These are phyloP conservation scores for Benitochromis conjunctus DNA, from an alignment of 2,113 vertebrate species.

Conservation along the genomic window DNA sequence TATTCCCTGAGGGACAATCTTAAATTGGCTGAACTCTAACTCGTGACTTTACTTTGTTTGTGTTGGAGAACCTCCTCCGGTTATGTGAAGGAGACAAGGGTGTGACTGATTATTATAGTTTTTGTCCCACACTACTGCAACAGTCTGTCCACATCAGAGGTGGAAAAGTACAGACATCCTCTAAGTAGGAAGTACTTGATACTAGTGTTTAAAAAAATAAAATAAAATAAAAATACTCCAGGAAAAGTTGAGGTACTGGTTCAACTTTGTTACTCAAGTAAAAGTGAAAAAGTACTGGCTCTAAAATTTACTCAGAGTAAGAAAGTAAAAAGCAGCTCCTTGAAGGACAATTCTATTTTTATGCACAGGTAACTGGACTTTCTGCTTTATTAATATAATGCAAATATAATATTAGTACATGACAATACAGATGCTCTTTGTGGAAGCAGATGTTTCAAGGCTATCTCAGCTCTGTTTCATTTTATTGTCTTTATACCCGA, in stretches of 20 bases:
- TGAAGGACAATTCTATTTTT: too few species aligned
- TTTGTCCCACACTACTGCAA: neutral
- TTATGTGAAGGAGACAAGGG: neutral
- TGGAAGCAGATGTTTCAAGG: neutral
- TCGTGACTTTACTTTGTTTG: neutral
- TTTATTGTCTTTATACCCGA: neutral
- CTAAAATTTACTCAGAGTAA: too few species aligned
- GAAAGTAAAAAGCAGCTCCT: too few species aligned
- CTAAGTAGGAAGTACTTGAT: neutral
- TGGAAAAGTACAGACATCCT: neutral
- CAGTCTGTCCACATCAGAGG: neutral
- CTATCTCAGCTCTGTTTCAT: neutral
- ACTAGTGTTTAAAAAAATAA: neutral
- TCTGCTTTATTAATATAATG: neutral
- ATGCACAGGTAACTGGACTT: neutral
- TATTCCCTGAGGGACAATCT: neutral
- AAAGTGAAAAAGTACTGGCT: neutral
- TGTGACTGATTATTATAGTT: neutral
- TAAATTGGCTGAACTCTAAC: conserved; percentile 9
- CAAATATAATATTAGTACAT: neutral
- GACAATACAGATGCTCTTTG: neutral
- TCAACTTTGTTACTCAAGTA: neutral
- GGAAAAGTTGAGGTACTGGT: neutral
- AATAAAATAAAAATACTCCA: neutral
- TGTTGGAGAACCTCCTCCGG: neutral